Conservation (phyloP, 2,797 vertebrate species). For the Hippoglossus hippoglossus region DNA sequence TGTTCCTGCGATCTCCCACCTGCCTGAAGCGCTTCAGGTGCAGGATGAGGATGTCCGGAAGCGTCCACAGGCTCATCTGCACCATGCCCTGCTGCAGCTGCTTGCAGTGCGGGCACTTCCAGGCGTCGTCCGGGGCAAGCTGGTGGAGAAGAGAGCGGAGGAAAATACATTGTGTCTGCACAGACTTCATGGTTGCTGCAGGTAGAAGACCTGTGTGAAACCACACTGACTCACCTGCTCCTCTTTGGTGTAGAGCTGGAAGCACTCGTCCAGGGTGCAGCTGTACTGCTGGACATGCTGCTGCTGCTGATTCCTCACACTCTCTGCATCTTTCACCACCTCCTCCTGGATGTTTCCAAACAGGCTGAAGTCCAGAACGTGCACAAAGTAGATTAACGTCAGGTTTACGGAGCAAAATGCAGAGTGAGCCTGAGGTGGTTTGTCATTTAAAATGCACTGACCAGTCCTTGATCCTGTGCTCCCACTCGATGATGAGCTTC, state of each 20-base stretch:
- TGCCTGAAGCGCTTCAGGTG: constrained; percentile 94
- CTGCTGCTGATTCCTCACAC: constrained; percentile 88
- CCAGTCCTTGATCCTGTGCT: constrained; percentile 90
- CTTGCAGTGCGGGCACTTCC: constrained; percentile 92
- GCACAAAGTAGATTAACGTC: neutral
- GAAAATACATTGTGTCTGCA: no score
- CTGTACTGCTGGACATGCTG: constrained; percentile 90
- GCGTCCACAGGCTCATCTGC: constrained; percentile 93
- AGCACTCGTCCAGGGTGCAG: constrained; percentile 93
- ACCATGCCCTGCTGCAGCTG: constrained; percentile 91
- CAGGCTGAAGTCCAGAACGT: constrained; percentile 76
- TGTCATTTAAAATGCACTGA: constrained; percentile 72
- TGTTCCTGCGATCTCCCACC: constrained; percentile 87
- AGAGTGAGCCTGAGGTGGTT: neutral
- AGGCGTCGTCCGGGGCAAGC: constrained; percentile 92
- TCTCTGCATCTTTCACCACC: constrained; percentile 89
- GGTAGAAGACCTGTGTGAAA: no score
- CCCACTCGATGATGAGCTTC: constrained; percentile 94
- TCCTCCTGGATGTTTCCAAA: constrained; percentile 93
- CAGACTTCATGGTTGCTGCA: no score
- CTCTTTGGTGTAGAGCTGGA: constrained; percentile 97
- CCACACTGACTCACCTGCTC: constrained; percentile 88
- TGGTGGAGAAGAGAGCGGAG: constrained; percentile 41
- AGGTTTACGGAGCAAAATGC: neutral
- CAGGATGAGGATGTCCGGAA: constrained; percentile 93